These are phyloP conservation scores for Crossaster papposus DNA, from an alignment of 53 echinoderm and acorn worm species.

Conservation along the genomic window DNA sequence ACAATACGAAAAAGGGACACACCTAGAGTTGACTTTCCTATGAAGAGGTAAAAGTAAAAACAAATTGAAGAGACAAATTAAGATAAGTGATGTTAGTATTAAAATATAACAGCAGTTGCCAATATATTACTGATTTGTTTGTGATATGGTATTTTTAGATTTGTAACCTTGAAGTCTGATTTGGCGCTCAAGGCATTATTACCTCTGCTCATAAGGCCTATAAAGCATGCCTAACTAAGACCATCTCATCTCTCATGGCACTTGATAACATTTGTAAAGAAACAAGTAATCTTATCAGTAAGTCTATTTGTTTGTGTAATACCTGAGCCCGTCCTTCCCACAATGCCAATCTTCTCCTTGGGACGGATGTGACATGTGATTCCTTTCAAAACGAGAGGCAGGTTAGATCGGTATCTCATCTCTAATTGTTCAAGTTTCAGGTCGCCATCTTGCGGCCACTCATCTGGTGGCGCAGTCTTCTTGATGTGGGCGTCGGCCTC, in stretches of 20 bases:
- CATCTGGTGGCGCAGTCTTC: constrained; percentile 2
- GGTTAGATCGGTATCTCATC: constrained; percentile 78
- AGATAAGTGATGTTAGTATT: no score
- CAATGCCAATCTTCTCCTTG: constrained; percentile 88
- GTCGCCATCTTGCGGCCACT: constrained; percentile 71
- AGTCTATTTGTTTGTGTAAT: not conserved
- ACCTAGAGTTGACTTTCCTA: constrained; percentile 79
- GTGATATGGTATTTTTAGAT: not conserved
- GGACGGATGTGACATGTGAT: constrained; percentile 69
- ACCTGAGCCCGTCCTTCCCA: constrained; percentile 96
- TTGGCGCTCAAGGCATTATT: no score
- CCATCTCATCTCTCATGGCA: not conserved
- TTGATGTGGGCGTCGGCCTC: constrained; percentile 54
- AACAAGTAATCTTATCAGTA: not conserved
- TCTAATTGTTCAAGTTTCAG: constrained; percentile 65
- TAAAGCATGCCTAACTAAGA: no score
- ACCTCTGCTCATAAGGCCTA: no score
- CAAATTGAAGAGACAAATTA: no score
- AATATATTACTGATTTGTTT: no score
- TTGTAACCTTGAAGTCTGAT: no score
- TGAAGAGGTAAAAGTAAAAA: not conserved
- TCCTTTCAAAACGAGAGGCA: constrained; percentile 79
- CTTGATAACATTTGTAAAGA: not conserved
- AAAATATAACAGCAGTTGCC: no score
- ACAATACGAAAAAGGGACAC: constrained; percentile 80